phyloP scores from a whole-genome alignment of 2,888 invertebrate species.

The Watsonalla cultraria region DNA sequence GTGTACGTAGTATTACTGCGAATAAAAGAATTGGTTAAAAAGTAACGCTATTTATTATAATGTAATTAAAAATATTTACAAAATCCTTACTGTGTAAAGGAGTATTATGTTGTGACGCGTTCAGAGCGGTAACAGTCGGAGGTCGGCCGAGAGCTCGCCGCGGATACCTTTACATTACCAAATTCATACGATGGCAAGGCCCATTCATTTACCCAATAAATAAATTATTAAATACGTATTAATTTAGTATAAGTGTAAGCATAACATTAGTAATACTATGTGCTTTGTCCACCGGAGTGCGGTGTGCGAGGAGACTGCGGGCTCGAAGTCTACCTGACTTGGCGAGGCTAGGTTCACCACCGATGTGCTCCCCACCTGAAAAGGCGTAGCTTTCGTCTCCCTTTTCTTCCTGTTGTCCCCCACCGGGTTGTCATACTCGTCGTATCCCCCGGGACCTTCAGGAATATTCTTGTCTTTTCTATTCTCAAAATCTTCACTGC shows the following conservation, averaged over 20 bases:
- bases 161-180: conserved; percentile 25
- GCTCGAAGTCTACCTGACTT: too few species aligned
- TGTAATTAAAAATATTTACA: conserved; percentile 65
- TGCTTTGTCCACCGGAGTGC: conserved; percentile 28
- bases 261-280: conserved; percentile 41
- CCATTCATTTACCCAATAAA: conserved; percentile 64
- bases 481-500: conserved; percentile 39
- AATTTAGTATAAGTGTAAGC: conserved; percentile 43
- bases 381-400: conserved; percentile 53
- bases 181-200: conserved; percentile 74
- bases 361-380: conserved; percentile 14
- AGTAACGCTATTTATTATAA: conserved; percentile 44
- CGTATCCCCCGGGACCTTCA: conserved; percentile 28
- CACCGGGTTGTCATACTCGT: conserved; percentile 19
- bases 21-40: conserved; percentile 26
- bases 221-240: conserved; percentile 45
- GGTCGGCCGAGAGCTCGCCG: conserved; percentile 25
- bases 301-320: not conserved
- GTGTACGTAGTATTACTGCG: not conserved
- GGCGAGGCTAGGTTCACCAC: not conserved
- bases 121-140: conserved; percentile 59
- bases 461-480: conserved; percentile 14
- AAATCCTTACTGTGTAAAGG: conserved; percentile 58
- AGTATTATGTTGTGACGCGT: conserved; percentile 69
- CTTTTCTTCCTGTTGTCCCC: conserved; percentile 28